phyloP scores from a whole-genome alignment of 2,797 vertebrate species.

The Anas bernieri region DNA sequence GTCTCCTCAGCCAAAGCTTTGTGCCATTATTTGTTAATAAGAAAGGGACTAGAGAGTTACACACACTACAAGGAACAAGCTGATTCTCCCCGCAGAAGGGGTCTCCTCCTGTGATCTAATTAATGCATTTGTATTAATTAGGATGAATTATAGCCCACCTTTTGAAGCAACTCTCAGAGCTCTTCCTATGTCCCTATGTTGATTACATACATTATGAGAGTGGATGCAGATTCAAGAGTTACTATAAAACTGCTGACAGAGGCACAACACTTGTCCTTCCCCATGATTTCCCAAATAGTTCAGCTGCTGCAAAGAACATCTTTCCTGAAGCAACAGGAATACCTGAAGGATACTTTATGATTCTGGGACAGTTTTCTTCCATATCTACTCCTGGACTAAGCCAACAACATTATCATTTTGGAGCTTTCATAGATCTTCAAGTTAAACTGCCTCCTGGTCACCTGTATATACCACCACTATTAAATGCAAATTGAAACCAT shows the following conservation, averaged over 20 bases:
- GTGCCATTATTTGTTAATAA: not conserved
- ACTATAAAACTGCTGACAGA: not conserved
- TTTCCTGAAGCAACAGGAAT: not conserved
- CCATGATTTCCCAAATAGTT: not conserved
- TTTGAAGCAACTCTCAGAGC: not conserved
- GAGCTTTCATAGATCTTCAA: not conserved
- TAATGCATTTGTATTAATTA: not conserved
- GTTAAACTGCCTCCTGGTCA: not conserved
- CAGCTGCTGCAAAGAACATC: not conserved
- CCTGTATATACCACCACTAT: not conserved
- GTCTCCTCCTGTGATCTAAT: not conserved
- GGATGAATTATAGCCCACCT: not conserved
- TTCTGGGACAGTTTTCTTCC: not conserved
- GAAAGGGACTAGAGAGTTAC: not conserved
- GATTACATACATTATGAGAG: rapidly evolving
- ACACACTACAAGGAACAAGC: not conserved
- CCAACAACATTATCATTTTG: not conserved
- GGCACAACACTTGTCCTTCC: not conserved
- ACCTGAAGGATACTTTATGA: not conserved
- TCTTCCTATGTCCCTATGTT: not conserved
- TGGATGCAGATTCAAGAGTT: not conserved
- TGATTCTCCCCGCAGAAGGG: not conserved
- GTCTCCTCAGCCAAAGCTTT: not conserved
- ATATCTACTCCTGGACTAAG: not conserved
- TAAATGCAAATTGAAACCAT: not conserved